phyloP scores from a whole-genome alignment of 92 coral and sea anemone genomes.

The Epizoanthus fatuus region DNA sequence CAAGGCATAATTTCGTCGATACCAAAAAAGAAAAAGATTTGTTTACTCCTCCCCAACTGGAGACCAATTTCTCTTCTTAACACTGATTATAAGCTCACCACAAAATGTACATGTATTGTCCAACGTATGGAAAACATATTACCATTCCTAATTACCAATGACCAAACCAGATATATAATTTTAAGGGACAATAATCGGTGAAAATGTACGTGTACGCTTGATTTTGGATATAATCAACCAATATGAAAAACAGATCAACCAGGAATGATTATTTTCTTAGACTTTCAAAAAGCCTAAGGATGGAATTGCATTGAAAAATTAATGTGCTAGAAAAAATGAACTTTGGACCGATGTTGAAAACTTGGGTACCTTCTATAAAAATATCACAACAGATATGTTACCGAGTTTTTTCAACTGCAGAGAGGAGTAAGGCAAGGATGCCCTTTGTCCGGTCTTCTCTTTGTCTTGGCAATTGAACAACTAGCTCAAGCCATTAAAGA shows the following conservation, averaged over 20 bases:
- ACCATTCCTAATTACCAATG: neutral
- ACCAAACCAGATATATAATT: neutral
- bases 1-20: constrained; percentile 14
- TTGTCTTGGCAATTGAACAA: constrained; percentile 26
- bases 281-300: constrained; percentile 11
- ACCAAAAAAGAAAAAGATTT: constrained; percentile 4
- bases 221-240: neutral
- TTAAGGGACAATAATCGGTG: neutral
- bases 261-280: constrained; percentile 1
- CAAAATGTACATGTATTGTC: neutral
- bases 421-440: constrained; percentile 49
- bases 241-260: neutral
- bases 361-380: constrained; percentile 18
- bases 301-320: neutral
- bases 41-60: neutral
- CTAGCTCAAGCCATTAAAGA: constrained; percentile 15
- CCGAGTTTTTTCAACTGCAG: neutral
- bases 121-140: neutral
- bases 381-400: neutral
- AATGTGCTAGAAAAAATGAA: constrained; percentile 13
- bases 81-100: neutral
- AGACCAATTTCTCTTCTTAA: constrained; percentile 2
- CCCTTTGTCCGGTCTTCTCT: constrained; percentile 12
- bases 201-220: neutral
- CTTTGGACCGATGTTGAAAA: constrained; percentile 16